Conservation (phyloP, 1,140 invertebrate genomes). For the Orussus abietinus region DNA sequence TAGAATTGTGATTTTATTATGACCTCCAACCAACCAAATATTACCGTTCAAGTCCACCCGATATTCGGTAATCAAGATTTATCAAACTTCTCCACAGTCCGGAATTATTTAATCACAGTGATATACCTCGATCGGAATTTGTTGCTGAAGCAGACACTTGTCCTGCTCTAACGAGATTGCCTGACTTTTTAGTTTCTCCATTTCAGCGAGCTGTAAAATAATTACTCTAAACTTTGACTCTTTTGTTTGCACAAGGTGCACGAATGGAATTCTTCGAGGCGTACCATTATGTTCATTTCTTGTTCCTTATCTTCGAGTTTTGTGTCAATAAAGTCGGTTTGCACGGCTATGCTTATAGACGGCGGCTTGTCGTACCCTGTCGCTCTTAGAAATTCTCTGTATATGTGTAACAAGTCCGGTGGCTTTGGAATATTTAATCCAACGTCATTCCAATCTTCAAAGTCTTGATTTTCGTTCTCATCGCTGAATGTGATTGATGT, state of each 20-base stretch:
- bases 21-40: too few relatives aligned
- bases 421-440: slow-evolving; percentile 83
- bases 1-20: too few relatives aligned
- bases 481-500: slow-evolving; percentile 90
- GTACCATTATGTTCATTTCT: slow-evolving; percentile 39
- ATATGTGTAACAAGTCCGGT: slow-evolving; percentile 71
- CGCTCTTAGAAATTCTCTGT: slow-evolving; percentile 64
- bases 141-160: slow-evolving; percentile 54
- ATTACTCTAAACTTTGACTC: slow-evolving; percentile 13
- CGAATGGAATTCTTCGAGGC: too few relatives aligned
- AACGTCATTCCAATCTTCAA: slow-evolving; percentile 93
- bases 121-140: background rate
- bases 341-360: slow-evolving; percentile 36
- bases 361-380: slow-evolving; percentile 45
- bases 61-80: too few relatives aligned
- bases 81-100: too few relatives aligned
- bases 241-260: too few relatives aligned
- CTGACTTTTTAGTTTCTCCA: slow-evolving; percentile 56
- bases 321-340: slow-evolving; percentile 43
- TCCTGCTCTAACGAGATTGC: slow-evolving; percentile 55
- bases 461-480: slow-evolving; percentile 90
- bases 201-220: slow-evolving; percentile 52
- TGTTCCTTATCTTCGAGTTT: slow-evolving; percentile 47
- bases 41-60: too few relatives aligned
- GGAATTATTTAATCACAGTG: too few relatives aligned